Conservation (phyloP, 2,888 invertebrate species). For the Glyphotaelius pellucidus region DNA sequence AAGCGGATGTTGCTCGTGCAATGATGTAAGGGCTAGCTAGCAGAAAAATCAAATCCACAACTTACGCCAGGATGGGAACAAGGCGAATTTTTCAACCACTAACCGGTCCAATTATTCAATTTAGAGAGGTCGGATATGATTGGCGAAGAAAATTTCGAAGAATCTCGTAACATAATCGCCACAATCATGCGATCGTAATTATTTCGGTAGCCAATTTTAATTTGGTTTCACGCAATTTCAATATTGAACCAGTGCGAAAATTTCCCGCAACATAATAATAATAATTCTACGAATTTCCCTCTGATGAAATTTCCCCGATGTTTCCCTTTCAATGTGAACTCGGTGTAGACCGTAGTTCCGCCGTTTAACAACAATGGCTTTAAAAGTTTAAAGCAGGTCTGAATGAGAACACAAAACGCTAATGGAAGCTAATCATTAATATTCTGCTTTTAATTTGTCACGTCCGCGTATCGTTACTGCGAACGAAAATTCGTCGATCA, state of each 20-base stretch:
- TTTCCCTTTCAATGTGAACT: slow-evolving; percentile 21
- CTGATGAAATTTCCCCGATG: slow-evolving; percentile 24
- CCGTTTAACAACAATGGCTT: slow-evolving; percentile 33
- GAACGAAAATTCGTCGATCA: slow-evolving; percentile 57
- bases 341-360: not conserved
- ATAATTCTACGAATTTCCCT: slow-evolving; percentile 19
- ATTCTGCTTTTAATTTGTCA: slow-evolving; percentile 55
- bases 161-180: not conserved
- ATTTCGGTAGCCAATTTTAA: not conserved
- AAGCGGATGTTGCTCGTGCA: too few relatives aligned
- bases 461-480: slow-evolving; percentile 55
- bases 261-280: slow-evolving; percentile 12
- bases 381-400: slow-evolving; percentile 31
- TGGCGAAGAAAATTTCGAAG: not conserved
- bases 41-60: too few relatives aligned
- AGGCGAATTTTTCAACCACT: too few relatives aligned
- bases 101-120: not conserved
- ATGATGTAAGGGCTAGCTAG: too few relatives aligned
- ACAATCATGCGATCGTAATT: not conserved
- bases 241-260: not conserved
- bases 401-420: slow-evolving; percentile 22
- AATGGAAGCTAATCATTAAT: slow-evolving; percentile 56
- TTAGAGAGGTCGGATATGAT: not conserved
- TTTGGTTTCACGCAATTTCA: not conserved
- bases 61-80: too few relatives aligned